Evolutionary conservation across 1,140 invertebrate genomes (phyloP).

Genomic region (roundworm (Caenorhabditis elegans)): WBcel235 BX284605.5:8672501-8673000

Average conservation of each 20-base stretch:
- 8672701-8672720: not conserved
- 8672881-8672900: not conserved
- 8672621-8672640: too few relatives aligned
- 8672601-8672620: too few relatives aligned
- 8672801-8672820: not conserved
- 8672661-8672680: slow-evolving; percentile 1
- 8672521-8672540: too few relatives aligned
- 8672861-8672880: too few relatives aligned
- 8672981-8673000: not conserved
- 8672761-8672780: not conserved
- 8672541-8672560: too few relatives aligned
- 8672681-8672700: not conserved
- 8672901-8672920: not conserved
- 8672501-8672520: too few relatives aligned
- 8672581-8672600: too few relatives aligned
- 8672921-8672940: not conserved
- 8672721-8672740: not conserved
- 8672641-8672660: too few relatives aligned
- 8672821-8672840: not conserved
- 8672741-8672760: too few relatives aligned
- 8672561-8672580: too few relatives aligned
- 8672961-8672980: not conserved
- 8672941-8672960: not conserved
- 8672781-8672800: not conserved
- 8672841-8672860: not conserved